Evolutionary conservation across 2,797 vertebrate genomes (phyloP).

Genomic region (Siniperca obscura): DNA sequence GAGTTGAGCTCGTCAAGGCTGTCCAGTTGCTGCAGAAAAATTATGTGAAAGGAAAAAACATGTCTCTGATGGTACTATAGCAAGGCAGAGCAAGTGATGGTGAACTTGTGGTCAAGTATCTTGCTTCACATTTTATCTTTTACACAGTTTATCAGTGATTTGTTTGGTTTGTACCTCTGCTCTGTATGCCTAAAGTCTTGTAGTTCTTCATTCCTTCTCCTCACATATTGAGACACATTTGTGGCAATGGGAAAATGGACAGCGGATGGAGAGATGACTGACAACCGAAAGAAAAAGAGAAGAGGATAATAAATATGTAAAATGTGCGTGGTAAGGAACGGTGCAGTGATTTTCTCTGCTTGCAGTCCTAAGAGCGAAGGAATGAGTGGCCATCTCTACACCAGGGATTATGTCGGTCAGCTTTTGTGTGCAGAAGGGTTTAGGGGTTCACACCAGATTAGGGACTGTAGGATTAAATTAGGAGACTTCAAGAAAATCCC

Average conservation of each 20-base stretch:
- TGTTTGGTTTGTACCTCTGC: constrained; percentile 1
- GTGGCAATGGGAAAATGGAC: constrained; percentile 20
- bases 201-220: not conserved
- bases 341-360: constrained; percentile 37
- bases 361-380: constrained; percentile 36
- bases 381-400: constrained; percentile 67
- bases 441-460: constrained; percentile 84
- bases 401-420: constrained; percentile 77
- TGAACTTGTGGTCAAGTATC: constrained; percentile 19
- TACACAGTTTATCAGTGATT: constrained; percentile 16
- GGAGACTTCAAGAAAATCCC: constrained; percentile 82
- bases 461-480: constrained; percentile 83
- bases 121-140: not conserved
- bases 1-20: constrained; percentile 66
- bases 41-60: constrained; percentile 30
- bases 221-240: constrained; percentile 3
- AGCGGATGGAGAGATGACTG: constrained; percentile 46
- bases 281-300: constrained; percentile 37
- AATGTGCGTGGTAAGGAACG: constrained; percentile 22
- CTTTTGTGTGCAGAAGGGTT: constrained; percentile 80
- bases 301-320: constrained; percentile 42
- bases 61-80: constrained; percentile 11
- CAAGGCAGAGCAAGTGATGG: constrained; percentile 6
- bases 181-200: not conserved
- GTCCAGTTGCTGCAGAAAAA: constrained; percentile 75